Evolutionary conservation across 1,140 invertebrate genomes (phyloP).

Genomic region (Dysdera silvatica): DNA sequence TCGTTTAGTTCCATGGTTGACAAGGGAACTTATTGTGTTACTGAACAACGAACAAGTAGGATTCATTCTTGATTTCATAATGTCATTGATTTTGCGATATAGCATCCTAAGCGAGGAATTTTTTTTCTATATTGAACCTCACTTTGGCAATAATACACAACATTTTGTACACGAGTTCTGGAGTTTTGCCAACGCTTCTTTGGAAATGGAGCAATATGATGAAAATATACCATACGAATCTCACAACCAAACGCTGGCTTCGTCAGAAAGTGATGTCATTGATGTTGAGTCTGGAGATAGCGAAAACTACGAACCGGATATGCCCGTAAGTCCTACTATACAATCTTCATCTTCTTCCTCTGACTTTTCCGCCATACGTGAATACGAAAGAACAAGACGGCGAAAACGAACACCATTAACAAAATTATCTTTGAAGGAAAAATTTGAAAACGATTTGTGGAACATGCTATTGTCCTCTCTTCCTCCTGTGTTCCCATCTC

Average conservation of each 20-base stretch:
- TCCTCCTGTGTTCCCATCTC: no score
- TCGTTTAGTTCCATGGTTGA: constrained; percentile 77
- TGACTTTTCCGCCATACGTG: background rate
- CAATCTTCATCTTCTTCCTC: constrained; percentile 21
- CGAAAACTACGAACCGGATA: background rate
- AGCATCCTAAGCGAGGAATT: constrained; percentile 68
- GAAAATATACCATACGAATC: constrained; percentile 41
- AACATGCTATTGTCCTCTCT: no score
- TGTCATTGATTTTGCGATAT: constrained; percentile 57
- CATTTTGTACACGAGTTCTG: constrained; percentile 86
- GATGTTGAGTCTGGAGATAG: background rate
- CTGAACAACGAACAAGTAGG: constrained; percentile 48
- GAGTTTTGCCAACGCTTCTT: constrained; percentile 73
- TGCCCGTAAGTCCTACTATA: background rate
- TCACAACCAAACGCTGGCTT: background rate
- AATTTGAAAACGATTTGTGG: background rate
- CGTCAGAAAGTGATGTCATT: constrained; percentile 10
- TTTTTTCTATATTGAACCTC: constrained; percentile 47
- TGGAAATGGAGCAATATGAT: constrained; percentile 64
- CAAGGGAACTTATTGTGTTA: constrained; percentile 66
- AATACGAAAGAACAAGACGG: background rate
- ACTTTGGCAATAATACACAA: constrained; percentile 41
- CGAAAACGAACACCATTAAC: background rate
- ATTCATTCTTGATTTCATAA: constrained; percentile 59
- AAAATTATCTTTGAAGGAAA: background rate